Evolutionary conservation across 1,140 invertebrate genomes (phyloP).

Genomic region (Acromyrmex charruanus): DNA sequence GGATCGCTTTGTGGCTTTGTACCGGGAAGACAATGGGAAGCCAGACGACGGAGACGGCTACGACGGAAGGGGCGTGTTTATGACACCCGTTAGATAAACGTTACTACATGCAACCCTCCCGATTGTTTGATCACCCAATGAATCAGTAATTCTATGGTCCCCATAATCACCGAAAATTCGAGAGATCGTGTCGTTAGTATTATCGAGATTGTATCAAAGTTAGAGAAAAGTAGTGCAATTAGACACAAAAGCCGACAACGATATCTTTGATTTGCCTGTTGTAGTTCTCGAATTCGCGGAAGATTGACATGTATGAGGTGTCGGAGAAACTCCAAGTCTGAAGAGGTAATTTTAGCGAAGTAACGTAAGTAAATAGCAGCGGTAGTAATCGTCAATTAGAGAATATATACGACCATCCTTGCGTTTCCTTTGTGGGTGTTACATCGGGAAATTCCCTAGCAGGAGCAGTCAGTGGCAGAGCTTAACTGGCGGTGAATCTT

Average conservation of each 20-base stretch:
- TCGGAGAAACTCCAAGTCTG: constrained; percentile 17
- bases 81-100: constrained; percentile 85
- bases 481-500: constrained; percentile 82
- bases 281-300: not conserved
- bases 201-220: not conserved
- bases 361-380: constrained; percentile 44
- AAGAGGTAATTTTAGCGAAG: constrained; percentile 31
- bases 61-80: constrained; percentile 81
- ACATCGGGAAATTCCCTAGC: constrained; percentile 76
- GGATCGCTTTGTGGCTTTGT: constrained; percentile 82
- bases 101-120: constrained; percentile 67
- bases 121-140: constrained; percentile 76
- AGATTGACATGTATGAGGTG: not conserved
- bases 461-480: constrained; percentile 73
- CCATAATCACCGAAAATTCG: not conserved
- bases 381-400: constrained; percentile 62
- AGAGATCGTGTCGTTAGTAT: not conserved
- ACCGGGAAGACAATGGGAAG: constrained; percentile 80
- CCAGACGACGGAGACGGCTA: constrained; percentile 63
- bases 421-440: constrained; percentile 47
- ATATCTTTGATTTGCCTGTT: not conserved
- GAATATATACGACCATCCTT: constrained; percentile 50
- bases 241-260: not conserved
- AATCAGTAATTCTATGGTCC: constrained; percentile 75
- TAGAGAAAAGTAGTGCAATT: not conserved